Evolutionary conservation across 2,888 invertebrate species (phyloP), one percentile per base, ranked within the genome.

Genomic region (Erannis defoliaria): DNA sequence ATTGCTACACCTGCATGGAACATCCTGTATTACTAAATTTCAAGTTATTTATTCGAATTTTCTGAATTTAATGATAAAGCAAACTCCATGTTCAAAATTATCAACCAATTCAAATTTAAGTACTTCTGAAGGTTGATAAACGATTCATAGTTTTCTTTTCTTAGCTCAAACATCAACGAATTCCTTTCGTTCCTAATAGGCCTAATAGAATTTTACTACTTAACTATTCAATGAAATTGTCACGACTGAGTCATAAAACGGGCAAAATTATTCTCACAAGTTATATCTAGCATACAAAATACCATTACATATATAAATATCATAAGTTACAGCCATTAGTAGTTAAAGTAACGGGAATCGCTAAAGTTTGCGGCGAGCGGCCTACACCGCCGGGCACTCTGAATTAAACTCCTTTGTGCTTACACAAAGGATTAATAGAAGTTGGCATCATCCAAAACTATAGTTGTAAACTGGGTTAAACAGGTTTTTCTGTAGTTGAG

Each of bases 371-470:
- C 16, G 49, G 49, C 9, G 29, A 23, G 59, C 53, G 48, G 46
- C 23, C 53, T 31, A 53, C 29, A 31, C 19, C 42, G 42, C 29
- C 16, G 43, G 54, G 29, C 38, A 33, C 42, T 35, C 18, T 18
- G 37, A 51, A 42, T 38, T 55, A 50, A 50, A n/a, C 37, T 37
- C 42, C 18, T 60, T 60, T 55, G 49, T 48, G 26, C 23, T 21
- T 18, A 40, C 40, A 55, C 29, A 61, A 55, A 38, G 70, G 68
- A 55, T 64, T 33, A 42, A 33, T 26, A 29, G 16, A n/a, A 40
- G 21, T 48, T 54, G 40, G 37, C 33, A 53, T 31, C 33, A 19
- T 14, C 16, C 53, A 43, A 60, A 54, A 53, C 35, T 59, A 23
- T 38, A 48, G 23, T 48, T 54, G 40, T 48, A n/a, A 40, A 40